Base-by-base conservation (phyloP, 2,888 invertebrate species). In the Archaeoteleia sp. region DNA sequence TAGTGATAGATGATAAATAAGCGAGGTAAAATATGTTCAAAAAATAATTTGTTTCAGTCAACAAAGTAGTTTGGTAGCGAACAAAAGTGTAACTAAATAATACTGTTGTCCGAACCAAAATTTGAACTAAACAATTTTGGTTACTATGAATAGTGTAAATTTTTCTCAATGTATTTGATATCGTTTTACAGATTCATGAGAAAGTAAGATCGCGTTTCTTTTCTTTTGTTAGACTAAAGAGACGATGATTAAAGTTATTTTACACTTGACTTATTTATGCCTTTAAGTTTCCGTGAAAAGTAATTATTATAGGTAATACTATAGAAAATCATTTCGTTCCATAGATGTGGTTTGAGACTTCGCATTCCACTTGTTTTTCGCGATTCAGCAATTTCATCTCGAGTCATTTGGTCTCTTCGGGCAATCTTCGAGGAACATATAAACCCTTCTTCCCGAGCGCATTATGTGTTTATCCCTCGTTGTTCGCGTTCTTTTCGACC, bases 381-480 rank as follows among this genome's bases (percentile, higher is more conserved):
- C 76, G 71, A 78, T 80, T 78, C 77, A 75, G 75, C 74, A 75
- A 74, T 76, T 78, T 68, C 74, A 60, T 70, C 65, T 70, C 69
- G 71, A 68, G 63, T 72, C 72, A 68, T 73, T 70, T 71, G 72
- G 71, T 30, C 55, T 43, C 49, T 60, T 72, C 69, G 72, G 72
- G 70, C 65, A 70, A 75, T 74, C 72, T 82, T 81, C 81, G 80
- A 67, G 74, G 82, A 66, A 71, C 71, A 61, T 67, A 68, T 68
- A 71, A 71, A 71, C 68, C 63, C 68, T 71, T 71, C 51, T 46
- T 58, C 53, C 37, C 49, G 61, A 74, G 74, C 68, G 76, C 76
- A 82, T 82, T 82, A 82, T 78, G 77, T 79, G 78, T 79, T 81
- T 81, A 82, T 81, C 78, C 76, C 65, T 58, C 53, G 25, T 53